Evolutionary conservation across 2,888 invertebrate species (phyloP), one percentile per base, ranked within the genome.

Genomic region (Adelphocoris suturalis): DNA sequence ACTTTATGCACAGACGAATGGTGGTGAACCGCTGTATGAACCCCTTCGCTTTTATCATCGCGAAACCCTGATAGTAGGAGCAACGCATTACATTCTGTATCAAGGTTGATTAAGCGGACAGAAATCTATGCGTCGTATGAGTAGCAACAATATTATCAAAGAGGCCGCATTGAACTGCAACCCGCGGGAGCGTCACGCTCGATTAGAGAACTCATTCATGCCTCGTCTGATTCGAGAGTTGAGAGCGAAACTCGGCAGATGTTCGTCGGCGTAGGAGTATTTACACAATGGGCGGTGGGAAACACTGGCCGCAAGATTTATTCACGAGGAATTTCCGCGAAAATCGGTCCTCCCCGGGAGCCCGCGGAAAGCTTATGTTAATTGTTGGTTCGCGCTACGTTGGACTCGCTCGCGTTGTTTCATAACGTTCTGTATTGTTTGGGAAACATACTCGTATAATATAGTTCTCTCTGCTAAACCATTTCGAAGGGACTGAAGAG

Each of bases 191-290:
- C 37, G 14, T 75, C 68, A 86, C 86, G 86, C 75, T 76, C 86
- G 86, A 86, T 76, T 86, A 48, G 86, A 86, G 47, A 86, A 68
- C 86, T 86, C 86, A 86, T 86, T 86, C 86, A 86, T 75, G 86
- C 86, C 75, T 86, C 86, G 47, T 13, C n/a, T 86, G 46, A 75
- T 86, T 75, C 76, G 75, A 76, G 76, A 48, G 86, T 75, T 86
- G 75, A 23, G 23, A 86, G 86, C 27, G 86, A 47, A 86, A 86
- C 86, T 75, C 75, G 48, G 27, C 86, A 86, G 86, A 86, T 86
- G 86, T 86, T 86, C 48, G 27, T 9, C 37, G 46, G 46, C 47
- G 16, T 4, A 27, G 76, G 68, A 48, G 48, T 28, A 48, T 86
- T 86, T 76, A 47, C 75, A 86, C 86, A 86, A 86, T 86, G 47